Evolutionary conservation across 2,888 invertebrate species (phyloP).

Genomic region (Mactromeris polynyma): DNA sequence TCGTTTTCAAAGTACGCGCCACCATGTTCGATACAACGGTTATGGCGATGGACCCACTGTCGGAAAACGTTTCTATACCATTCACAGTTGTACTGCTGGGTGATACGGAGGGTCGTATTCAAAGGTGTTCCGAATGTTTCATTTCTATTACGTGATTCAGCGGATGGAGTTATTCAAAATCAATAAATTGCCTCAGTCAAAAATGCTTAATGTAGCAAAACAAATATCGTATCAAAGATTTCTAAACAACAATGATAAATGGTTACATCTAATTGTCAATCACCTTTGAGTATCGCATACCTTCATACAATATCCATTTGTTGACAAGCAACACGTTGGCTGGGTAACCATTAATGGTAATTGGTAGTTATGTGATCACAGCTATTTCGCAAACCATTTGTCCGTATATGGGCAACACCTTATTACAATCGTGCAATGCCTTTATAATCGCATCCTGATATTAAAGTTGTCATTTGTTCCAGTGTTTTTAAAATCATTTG

Average conservation of each 20-base stretch:
- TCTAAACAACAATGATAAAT: slow-evolving; percentile 1
- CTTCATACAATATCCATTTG: not conserved
- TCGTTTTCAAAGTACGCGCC: too few relatives aligned
- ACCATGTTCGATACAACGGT: too few relatives aligned
- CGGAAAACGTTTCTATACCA: too few relatives aligned
- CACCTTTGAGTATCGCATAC: not conserved
- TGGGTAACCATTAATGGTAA: not conserved
- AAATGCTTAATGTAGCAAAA: slow-evolving; percentile 12
- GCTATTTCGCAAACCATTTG: not conserved
- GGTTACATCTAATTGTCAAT: not conserved
- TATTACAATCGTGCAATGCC: not conserved
- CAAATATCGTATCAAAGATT: not conserved
- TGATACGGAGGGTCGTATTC: too few relatives aligned
- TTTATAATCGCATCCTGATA: too few relatives aligned
- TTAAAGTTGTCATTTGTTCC: too few relatives aligned
- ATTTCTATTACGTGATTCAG: not conserved
- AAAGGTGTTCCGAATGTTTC: not conserved
- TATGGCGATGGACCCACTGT: too few relatives aligned
- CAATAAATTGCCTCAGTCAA: slow-evolving; percentile 6
- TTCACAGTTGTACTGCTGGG: too few relatives aligned
- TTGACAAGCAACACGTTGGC: not conserved
- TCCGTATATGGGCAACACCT: not conserved
- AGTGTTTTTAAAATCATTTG: too few relatives aligned
- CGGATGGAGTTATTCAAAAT: not conserved
- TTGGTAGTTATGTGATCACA: not conserved